phyloP scores from a whole-genome alignment of 2,888 invertebrate genomes.

The Mythimna loreyi region DNA sequence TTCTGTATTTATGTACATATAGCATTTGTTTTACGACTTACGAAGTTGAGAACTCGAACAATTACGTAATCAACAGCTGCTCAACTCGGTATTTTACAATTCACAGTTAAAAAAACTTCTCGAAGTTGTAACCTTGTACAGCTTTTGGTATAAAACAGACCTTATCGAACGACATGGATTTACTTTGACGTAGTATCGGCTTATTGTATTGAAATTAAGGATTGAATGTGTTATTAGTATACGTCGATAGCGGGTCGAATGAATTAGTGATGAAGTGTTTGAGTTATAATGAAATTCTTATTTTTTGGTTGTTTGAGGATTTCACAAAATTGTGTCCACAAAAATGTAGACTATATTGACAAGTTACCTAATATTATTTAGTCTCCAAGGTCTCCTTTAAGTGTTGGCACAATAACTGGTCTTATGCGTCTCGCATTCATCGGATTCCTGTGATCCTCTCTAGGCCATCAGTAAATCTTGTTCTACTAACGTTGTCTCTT shows the following conservation, averaged over 20 bases:
- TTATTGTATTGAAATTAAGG: background rate
- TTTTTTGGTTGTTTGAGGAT: too few relatives aligned
- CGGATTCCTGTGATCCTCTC: too few relatives aligned
- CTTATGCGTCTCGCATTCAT: too few relatives aligned
- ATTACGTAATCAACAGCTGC: slow-evolving; percentile 38
- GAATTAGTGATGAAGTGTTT: background rate
- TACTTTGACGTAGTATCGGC: background rate
- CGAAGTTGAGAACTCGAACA: slow-evolving; percentile 23
- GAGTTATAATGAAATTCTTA: background rate
- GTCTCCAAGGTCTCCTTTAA: too few relatives aligned
- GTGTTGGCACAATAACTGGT: too few relatives aligned
- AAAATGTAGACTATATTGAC: too few relatives aligned
- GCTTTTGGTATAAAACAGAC: slow-evolving; percentile 7
- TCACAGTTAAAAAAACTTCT: background rate
- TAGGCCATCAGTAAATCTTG: too few relatives aligned
- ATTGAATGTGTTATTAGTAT: background rate
- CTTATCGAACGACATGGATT: slow-evolving; percentile 2
- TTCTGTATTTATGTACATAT: slow-evolving; percentile 2
- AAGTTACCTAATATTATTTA: too few relatives aligned
- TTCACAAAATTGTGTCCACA: background rate
- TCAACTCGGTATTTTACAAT: background rate
- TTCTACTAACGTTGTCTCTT: too few relatives aligned
- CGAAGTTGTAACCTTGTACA: slow-evolving; percentile 22
- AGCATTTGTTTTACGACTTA: slow-evolving; percentile 19
- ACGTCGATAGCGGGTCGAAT: background rate